Evolutionary conservation across 2,888 invertebrate genomes (phyloP), one percentile per base, ranked within the genome.

Genomic region (Falcaria lacertinaria): DNA sequence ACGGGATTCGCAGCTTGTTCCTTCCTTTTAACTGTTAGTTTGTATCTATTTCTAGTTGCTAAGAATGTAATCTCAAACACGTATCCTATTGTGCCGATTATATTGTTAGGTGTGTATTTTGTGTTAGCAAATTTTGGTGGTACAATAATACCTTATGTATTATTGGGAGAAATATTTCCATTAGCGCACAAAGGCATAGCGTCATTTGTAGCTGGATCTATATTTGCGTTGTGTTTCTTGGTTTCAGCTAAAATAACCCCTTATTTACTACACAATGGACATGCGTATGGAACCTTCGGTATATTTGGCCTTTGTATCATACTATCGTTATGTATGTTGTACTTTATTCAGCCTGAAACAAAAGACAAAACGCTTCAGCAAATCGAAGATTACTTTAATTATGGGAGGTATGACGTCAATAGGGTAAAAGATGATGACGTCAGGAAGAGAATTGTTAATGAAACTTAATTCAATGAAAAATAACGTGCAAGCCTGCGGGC

Each of bases 111-210:
- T 11, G 3, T 58, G 4, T 72, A 66, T 42, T 64, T 67, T 14
- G 43, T 56, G 1, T 44, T 70, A 36, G 50, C 52, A 2, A 69
- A 64, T 39, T 47, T 70, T 4, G 72, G 66, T 1, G 64, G 66
- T 41, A 60, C 62, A 0, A 55, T 64, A 1, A 61, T 71, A 39
- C 57, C 69, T 1, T 35, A 69, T n/a, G 54, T 59, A 4, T 46
- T 71, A 16, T 33, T 64, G 7, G 72, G 70, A 0, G 72, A 72
- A 45, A 48, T 72, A 25, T 64, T 68, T 17, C 69, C 72, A 13
- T 36, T 69, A 16, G 59, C 54, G 2, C 68, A 71, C 34, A 60
- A 57, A 37, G 65, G 52, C 13, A 44, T 48, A 5, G 65, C 68
- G 0, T 50, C 59, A 1, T 44, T 54, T 0, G 41, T 67, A 13